phyloP scores from a whole-genome alignment of 2,797 vertebrate species.

The Anguilla obscura region DNA sequence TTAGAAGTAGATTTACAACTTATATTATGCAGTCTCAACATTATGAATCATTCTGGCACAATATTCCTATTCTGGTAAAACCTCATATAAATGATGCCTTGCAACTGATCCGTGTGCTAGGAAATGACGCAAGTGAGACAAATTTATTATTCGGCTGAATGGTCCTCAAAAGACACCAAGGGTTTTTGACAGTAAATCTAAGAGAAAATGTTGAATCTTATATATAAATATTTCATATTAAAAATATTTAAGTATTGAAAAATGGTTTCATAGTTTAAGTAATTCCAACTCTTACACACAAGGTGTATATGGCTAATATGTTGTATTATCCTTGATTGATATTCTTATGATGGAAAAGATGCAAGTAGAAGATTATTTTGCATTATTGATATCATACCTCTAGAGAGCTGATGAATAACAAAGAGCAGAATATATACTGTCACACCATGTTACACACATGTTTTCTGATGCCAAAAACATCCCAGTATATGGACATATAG shows the following conservation, averaged over 20 bases:
- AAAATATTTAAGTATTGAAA: not conserved
- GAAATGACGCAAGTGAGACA: not conserved
- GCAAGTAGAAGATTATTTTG: slow-evolving; percentile 18
- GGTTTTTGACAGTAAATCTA: not conserved
- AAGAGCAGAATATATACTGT: not conserved
- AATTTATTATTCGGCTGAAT: not conserved
- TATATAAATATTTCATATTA: too few relatives aligned
- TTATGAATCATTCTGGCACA: not conserved
- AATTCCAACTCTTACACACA: not conserved
- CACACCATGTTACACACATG: not conserved
- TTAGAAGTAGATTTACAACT: not conserved
- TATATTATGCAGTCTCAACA: not conserved
- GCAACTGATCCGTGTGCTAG: not conserved
- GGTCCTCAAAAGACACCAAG: not conserved
- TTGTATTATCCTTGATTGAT: slow-evolving; percentile 1
- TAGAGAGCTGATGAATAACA: not conserved
- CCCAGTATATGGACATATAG: not conserved
- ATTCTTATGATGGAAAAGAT: slow-evolving; percentile 2
- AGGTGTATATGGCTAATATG: not conserved
- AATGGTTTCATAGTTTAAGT: not conserved
- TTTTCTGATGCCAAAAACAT: not conserved
- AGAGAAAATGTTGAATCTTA: not conserved
- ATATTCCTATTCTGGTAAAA: not conserved
- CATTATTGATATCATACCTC: slow-evolving; percentile 31
- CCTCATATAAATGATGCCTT: not conserved